Percentiles rank a stretch among this genome's conserved stretches.
These are phyloP conservation scores for Ceramica pisi DNA, from an alignment of 2,888 invertebrate genomes.

Conservation along the genomic window DNA sequence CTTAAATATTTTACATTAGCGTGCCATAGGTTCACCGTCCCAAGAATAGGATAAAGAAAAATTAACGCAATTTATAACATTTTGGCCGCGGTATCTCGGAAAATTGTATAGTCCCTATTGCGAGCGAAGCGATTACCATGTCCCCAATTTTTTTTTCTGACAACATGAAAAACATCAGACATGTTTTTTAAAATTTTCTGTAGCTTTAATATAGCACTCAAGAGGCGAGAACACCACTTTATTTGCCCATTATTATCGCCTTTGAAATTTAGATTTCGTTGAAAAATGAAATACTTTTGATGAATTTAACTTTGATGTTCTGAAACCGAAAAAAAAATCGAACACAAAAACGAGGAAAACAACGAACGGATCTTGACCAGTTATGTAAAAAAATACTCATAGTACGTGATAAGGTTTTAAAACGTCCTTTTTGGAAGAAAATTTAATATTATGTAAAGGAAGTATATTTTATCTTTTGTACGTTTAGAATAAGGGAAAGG, in stretches of 20 bases:
- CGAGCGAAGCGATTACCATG: too few species aligned
- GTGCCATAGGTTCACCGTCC: too few species aligned
- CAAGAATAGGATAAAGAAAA: too few species aligned
- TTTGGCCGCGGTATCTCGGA: too few species aligned
- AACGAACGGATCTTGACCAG: neutral
- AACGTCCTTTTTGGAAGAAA: neutral
- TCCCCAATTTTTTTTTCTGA: too few species aligned
- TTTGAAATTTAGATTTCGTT: neutral
- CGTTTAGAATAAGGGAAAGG: too few species aligned
- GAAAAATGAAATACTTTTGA: neutral
- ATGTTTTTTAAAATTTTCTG: too few species aligned
- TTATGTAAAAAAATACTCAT: neutral
- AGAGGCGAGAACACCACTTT: neutral
- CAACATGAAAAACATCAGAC: too few species aligned
- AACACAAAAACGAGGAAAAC: neutral
- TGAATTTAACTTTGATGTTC: neutral
- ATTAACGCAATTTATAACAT: too few species aligned
- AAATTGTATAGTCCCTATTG: too few species aligned
- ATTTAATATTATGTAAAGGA: slow-evolving; percentile 6
- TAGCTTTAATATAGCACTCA: neutral
- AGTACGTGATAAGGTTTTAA: slow-evolving; percentile 22
- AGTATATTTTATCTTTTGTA: slow-evolving; percentile 13
- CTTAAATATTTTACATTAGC: too few species aligned
- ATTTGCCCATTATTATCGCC: neutral
- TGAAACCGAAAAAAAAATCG: slow-evolving; percentile 2